Conservation (phyloP, 2,797 vertebrate genomes). For the Mallotus villosus region DNA sequence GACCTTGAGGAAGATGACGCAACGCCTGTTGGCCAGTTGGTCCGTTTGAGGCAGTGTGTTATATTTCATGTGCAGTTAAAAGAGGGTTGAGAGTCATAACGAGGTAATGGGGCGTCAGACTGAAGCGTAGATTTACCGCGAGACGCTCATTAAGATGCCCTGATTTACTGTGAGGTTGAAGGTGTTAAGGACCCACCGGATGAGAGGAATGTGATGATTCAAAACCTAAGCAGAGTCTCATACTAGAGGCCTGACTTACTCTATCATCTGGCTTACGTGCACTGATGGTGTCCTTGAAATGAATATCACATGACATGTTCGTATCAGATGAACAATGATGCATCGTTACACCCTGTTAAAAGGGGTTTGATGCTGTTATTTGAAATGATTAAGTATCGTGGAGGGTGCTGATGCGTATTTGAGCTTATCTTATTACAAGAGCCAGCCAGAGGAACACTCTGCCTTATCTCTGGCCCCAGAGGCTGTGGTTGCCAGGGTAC, state of each 20-base stretch:
- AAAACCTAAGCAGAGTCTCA: background rate
- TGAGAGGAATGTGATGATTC: slow-evolving; percentile 1
- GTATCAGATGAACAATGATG: slow-evolving; percentile 26
- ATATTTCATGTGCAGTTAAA: slow-evolving; percentile 41
- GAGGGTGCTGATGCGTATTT: slow-evolving; percentile 28
- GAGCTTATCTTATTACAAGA: slow-evolving; percentile 27
- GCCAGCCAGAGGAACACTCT: slow-evolving; percentile 23
- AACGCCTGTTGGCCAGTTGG: slow-evolving; percentile 4
- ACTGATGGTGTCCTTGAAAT: slow-evolving; percentile 20
- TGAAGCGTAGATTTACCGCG: no score
- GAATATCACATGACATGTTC: background rate
- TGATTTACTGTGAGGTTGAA: no score
- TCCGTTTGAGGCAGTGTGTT: slow-evolving; percentile 21
- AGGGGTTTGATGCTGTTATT: slow-evolving; percentile 8
- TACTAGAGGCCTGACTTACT: background rate
- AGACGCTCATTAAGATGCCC: no score
- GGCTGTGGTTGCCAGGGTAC: slow-evolving; percentile 63
- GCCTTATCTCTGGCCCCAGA: slow-evolving; percentile 37
- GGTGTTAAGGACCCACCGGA: background rate
- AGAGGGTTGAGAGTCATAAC: no score
- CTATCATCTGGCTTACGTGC: slow-evolving; percentile 8
- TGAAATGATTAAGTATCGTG: slow-evolving; percentile 19
- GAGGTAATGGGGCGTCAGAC: no score
- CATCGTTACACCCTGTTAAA: slow-evolving; percentile 6
- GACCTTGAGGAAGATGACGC: slow-evolving; percentile 55